A percentile compares a stretch with the other conserved stretches of the same genome.
Evolutionary conservation across 2,113 vertebrate genomes (phyloP).

Genomic region (Cyanoliseus patagonus): DNA sequence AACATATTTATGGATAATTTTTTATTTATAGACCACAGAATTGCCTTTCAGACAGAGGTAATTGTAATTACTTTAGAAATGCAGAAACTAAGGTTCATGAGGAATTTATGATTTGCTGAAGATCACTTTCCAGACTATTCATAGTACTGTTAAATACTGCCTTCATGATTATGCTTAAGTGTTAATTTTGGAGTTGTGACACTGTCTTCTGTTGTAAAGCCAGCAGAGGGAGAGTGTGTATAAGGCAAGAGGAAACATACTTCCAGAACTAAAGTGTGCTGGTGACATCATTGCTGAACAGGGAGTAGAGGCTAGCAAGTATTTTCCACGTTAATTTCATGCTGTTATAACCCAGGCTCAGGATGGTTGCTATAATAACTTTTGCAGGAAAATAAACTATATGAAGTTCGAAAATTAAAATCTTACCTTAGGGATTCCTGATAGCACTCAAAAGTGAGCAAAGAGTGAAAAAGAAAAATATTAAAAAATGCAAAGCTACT

Average conservation of each 20-base stretch:
- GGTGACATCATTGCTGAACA: not conserved
- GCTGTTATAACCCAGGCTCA: not conserved
- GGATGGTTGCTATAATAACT: not conserved
- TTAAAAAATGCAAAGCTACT: not conserved
- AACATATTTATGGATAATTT: not conserved
- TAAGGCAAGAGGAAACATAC: not conserved
- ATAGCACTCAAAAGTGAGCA: not conserved
- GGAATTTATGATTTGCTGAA: not conserved
- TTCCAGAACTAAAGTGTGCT: not conserved
- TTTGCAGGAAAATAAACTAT: not conserved
- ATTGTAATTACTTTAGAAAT: not conserved
- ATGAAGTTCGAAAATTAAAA: constrained; percentile 24
- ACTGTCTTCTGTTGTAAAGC: not conserved
- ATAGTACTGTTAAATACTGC: not conserved
- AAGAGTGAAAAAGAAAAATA: not conserved
- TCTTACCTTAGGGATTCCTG: not conserved
- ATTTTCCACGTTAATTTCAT: constrained; percentile 25
- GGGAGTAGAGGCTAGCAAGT: not conserved
- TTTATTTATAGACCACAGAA: not conserved
- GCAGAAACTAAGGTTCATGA: not conserved
- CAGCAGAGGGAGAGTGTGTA: constrained; percentile 22
- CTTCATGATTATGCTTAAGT: not conserved
- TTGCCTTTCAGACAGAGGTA: not conserved
- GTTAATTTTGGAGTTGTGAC: not conserved
- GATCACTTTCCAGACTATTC: not conserved